Evolutionary conservation across 2,797 vertebrate species (phyloP).

Genomic region (Gambusia yucatana): DNA sequence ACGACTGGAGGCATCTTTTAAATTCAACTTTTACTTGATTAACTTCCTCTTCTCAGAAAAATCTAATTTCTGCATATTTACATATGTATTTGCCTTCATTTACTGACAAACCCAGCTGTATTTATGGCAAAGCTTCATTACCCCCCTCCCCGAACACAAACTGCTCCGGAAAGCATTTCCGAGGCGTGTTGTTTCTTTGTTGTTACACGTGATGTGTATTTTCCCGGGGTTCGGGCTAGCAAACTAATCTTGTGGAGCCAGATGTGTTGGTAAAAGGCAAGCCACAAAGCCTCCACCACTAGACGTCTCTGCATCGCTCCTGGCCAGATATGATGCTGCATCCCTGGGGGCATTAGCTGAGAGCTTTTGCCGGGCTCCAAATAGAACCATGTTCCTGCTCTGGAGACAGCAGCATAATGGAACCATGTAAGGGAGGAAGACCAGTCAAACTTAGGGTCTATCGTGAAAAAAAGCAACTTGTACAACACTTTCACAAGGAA

Average conservation of each 20-base stretch:
- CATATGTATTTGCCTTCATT: constrained; percentile 67
- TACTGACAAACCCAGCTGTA: constrained; percentile 54
- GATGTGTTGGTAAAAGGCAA: constrained; percentile 78
- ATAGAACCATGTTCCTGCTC: constrained; percentile 75
- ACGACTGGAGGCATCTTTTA: constrained; percentile 59
- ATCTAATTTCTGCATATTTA: constrained; percentile 69
- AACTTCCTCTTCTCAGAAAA: constrained; percentile 55
- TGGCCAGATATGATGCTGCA: constrained; percentile 78
- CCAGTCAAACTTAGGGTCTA: constrained; percentile 68
- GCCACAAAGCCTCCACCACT: constrained; percentile 78
- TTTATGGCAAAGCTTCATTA: constrained; percentile 58
- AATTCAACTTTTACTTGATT: constrained; percentile 70
- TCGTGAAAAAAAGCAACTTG: constrained; percentile 48
- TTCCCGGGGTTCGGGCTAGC: constrained; percentile 72
- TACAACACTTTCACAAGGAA: constrained; percentile 56
- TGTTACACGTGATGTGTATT: constrained; percentile 72
- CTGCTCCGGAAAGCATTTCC: constrained; percentile 55
- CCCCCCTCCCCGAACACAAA: constrained; percentile 47
- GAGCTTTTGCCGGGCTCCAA: constrained; percentile 76
- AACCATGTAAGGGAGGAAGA: constrained; percentile 56
- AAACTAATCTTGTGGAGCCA: constrained; percentile 78
- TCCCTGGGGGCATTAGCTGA: constrained; percentile 77
- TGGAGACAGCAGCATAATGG: constrained; percentile 74
- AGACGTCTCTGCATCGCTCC: constrained; percentile 78
- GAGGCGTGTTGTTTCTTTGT: constrained; percentile 68